Percentiles rank a stretch among this genome's conserved stretches.
phyloP scores from a whole-genome alignment of 2,888 invertebrate species.

The Athetis lepigone region DNA sequence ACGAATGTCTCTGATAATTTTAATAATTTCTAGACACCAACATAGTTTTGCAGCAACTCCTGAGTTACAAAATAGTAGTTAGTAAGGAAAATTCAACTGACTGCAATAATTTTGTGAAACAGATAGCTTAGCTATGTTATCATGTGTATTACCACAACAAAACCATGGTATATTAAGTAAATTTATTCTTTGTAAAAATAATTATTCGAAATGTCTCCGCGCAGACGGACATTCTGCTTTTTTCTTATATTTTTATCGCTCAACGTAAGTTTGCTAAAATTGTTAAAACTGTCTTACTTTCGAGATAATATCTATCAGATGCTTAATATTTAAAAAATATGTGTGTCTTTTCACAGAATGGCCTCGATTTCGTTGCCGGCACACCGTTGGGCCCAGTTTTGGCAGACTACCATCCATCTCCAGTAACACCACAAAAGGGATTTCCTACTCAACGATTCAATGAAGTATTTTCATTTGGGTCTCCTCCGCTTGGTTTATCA shows the following conservation, averaged over 20 bases:
- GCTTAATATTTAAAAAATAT: constrained; percentile 18
- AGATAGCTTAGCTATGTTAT: constrained; percentile 73
- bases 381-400: constrained; percentile 44
- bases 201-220: constrained; percentile 74
- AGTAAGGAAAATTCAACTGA: constrained; percentile 57
- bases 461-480: constrained; percentile 22
- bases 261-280: constrained; percentile 70
- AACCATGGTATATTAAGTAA: constrained; percentile 77
- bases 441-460: constrained; percentile 29
- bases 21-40: constrained; percentile 6
- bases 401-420: constrained; percentile 29
- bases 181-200: constrained; percentile 65
- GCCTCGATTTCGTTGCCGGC: constrained; percentile 28
- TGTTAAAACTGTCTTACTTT: constrained; percentile 36
- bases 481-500: constrained; percentile 18
- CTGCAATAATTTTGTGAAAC: constrained; percentile 71
- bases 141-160: constrained; percentile 63
- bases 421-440: constrained; percentile 24
- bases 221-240: constrained; percentile 68
- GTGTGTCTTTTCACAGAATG: constrained; percentile 62
- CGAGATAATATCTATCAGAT: constrained; percentile 9
- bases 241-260: constrained; percentile 66
- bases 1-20: constrained; percentile 17
- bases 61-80: constrained; percentile 51
- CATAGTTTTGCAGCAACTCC: constrained; percentile 33